Percentiles rank a stretch among this genome's conserved stretches.
phyloP scores from a whole-genome alignment of 30 jellyfish, hydroid and myxozoan genomes.

The Rhopilema esculentum region DNA sequence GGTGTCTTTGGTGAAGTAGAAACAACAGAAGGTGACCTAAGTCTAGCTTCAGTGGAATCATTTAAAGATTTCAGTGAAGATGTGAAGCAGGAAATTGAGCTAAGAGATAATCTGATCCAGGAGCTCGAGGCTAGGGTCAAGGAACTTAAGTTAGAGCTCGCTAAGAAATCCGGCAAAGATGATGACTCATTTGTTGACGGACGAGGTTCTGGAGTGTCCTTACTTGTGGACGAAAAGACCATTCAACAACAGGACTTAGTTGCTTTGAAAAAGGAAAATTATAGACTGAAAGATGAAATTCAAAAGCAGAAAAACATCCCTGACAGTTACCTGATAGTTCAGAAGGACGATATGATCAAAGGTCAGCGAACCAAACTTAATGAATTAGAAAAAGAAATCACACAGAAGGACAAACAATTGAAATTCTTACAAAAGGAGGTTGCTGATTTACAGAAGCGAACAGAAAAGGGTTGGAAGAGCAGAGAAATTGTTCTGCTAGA shows the following conservation, averaged over 20 bases:
- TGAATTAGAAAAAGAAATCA: conserved; percentile 23
- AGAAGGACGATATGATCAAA: conserved; percentile 4
- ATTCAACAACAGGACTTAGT: conserved; percentile 10
- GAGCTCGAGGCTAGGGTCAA: conserved; percentile 71
- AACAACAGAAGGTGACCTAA: conserved; percentile 27
- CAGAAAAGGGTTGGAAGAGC: conserved; percentile 27
- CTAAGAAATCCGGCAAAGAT: conserved; percentile 44
- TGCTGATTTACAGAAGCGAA: conserved; percentile 10
- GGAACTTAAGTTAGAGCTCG: conserved; percentile 34
- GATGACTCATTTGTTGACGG: conserved; percentile 7
- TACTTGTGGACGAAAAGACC: conserved; percentile 3
- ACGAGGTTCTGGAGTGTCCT: conserved; percentile 13
- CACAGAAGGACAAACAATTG: conserved; percentile 2
- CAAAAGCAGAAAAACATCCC: conserved; percentile 45
- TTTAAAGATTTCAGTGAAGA: conserved; percentile 29
- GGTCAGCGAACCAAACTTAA: conserved; percentile 18
- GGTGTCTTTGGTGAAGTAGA: conserved; percentile 39
- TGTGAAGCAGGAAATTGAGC: conserved; percentile 55
- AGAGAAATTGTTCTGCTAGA: conserved; percentile 34
- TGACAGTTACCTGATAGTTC: conserved; percentile 22
- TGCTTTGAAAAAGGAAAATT: conserved; percentile 16
- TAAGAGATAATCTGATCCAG: conserved; percentile 58
- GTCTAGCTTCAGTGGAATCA: conserved; percentile 48
- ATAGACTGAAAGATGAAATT: conserved; percentile 4
- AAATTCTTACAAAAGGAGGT: conserved; percentile 14